Evolutionary conservation across 2,888 invertebrate genomes (phyloP).

Genomic region (Conomelus anceps): DNA sequence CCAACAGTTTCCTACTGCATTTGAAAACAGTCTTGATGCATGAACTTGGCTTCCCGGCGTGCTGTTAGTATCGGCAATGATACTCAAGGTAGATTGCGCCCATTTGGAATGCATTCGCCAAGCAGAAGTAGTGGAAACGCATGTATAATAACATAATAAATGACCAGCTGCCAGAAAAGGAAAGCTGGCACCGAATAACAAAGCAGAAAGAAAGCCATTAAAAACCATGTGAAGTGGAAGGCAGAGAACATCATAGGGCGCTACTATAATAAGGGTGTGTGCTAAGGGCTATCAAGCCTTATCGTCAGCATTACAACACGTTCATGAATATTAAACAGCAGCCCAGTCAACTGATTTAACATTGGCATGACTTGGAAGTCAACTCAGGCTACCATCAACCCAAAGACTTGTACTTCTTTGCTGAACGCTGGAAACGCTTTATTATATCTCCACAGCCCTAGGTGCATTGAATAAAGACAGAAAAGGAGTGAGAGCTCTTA

Average conservation of each 20-base stretch:
- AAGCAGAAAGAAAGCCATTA: neutral
- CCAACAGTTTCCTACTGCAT: neutral
- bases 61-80: neutral
- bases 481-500: neutral
- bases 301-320: neutral
- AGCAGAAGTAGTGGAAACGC: neutral
- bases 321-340: neutral
- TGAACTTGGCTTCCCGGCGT: neutral
- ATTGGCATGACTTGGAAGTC: neutral
- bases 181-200: neutral
- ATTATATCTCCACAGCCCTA: neutral
- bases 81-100: neutral
- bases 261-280: neutral
- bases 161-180: neutral
- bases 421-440: neutral
- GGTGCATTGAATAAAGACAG: neutral
- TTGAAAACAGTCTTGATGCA: neutral
- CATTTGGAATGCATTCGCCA: neutral
- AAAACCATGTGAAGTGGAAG: neutral
- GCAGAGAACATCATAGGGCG: neutral
- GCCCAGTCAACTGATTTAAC: neutral
- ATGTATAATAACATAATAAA: neutral
- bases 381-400: neutral
- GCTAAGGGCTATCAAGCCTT: neutral
- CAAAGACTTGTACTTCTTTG: neutral